A percentile compares a stretch with the other conserved stretches of the same genome.
phyloP scores from a whole-genome alignment of 2,113 vertebrate species.

The Pardalotus punctatus region DNA sequence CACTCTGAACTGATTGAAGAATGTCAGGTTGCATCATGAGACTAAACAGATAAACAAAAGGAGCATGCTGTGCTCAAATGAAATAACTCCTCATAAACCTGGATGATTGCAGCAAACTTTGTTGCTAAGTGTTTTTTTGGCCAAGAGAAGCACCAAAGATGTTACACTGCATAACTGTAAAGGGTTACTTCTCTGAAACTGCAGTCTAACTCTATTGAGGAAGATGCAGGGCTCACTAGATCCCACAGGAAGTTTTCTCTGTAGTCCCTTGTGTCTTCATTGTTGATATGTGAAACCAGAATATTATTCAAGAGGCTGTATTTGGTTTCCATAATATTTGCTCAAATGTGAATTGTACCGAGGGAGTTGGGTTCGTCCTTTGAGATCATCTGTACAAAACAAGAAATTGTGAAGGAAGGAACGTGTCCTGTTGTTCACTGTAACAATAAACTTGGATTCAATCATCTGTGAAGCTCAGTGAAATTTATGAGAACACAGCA shows the following conservation, averaged over 20 bases:
- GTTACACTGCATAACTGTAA: not conserved
- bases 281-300: not conserved
- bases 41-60: constrained; percentile 18
- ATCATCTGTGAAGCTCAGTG: not conserved
- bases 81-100: not conserved
- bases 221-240: not conserved
- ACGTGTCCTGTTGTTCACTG: not conserved
- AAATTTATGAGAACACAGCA: not conserved
- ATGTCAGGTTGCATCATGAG: not conserved
- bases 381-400: not conserved
- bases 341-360: not conserved
- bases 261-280: not conserved
- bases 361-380: not conserved
- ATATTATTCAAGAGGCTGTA: not conserved
- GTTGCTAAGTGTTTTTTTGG: not conserved
- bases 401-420: not conserved
- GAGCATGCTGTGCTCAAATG: not conserved
- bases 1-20: not conserved
- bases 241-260: not conserved
- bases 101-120: not conserved
- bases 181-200: not conserved
- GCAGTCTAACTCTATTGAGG: not conserved
- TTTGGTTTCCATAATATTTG: not conserved
- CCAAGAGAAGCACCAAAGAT: not conserved
- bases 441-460: not conserved